Conservation (phyloP, 2,113 vertebrate genomes). For the Heterotis niloticus region DNA sequence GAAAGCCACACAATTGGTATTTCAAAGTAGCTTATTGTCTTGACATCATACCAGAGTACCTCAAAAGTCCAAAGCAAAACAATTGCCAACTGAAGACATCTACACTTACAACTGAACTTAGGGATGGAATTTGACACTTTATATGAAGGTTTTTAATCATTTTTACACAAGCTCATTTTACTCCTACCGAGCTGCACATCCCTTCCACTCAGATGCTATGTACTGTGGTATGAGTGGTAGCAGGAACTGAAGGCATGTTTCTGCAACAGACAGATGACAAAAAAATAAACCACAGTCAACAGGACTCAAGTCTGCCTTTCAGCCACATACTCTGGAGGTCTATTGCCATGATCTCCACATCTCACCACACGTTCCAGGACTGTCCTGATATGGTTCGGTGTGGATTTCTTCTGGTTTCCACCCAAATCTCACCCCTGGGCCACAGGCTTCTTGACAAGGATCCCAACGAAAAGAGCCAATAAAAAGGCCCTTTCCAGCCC, state of each 20-base stretch:
- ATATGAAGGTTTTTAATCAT: too few relatives aligned
- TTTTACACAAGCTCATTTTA: too few relatives aligned
- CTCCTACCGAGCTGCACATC: too few relatives aligned
- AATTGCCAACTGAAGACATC: too few relatives aligned
- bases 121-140: too few relatives aligned
- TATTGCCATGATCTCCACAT: neutral
- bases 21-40: too few relatives aligned
- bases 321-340: neutral
- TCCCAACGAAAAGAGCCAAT: neutral
- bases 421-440: neutral
- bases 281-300: neutral
- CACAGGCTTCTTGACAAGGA: neutral
- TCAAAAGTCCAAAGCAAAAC: too few relatives aligned
- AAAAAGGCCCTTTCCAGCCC: neutral
- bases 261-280: neutral
- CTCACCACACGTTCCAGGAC: neutral
- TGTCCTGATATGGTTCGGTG: constrained; percentile 8
- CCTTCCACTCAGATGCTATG: neutral
- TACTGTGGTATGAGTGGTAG: constrained; percentile 8
- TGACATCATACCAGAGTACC: too few relatives aligned
- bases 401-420: neutral
- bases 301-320: neutral
- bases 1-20: too few relatives aligned
- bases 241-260: neutral
- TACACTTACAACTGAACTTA: too few relatives aligned